A percentile compares a stretch with the other conserved stretches of the same genome.
These are phyloP conservation scores for Cyclophora punctaria DNA, from an alignment of 2,888 invertebrate genomes.

Conservation along the genomic window DNA sequence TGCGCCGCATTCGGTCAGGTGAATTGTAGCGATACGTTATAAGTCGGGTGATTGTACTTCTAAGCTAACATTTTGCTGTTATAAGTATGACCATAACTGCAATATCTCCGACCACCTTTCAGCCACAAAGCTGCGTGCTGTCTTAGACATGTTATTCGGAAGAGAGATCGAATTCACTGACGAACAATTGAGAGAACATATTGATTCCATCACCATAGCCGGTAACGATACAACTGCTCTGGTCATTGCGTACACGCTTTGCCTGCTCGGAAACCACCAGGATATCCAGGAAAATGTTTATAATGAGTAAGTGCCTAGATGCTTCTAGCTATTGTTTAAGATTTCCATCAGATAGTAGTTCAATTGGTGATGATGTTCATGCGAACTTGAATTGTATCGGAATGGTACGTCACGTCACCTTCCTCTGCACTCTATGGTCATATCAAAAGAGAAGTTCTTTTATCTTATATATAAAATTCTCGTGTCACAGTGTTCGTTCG, in stretches of 20 bases:
- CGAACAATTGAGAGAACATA: slow-evolving; percentile 73
- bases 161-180: slow-evolving; percentile 67
- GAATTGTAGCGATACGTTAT: too few species aligned
- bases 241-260: slow-evolving; percentile 60
- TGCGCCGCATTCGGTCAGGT: too few species aligned
- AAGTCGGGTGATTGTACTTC: too few species aligned
- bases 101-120: slow-evolving; percentile 15
- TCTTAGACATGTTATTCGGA: slow-evolving; percentile 65
- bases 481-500: too few species aligned
- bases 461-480: too few species aligned
- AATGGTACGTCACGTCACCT: too few species aligned
- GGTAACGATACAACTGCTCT: slow-evolving; percentile 72
- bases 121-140: slow-evolving; percentile 54
- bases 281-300: slow-evolving; percentile 46
- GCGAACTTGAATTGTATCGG: not conserved
- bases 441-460: not conserved
- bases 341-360: not conserved
- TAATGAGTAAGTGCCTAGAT: slow-evolving; percentile 38
- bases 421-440: too few species aligned
- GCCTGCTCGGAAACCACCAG: slow-evolving; percentile 57
- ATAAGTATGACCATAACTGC: too few species aligned
- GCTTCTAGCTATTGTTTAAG: not conserved
- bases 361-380: not conserved
- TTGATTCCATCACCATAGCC: slow-evolving; percentile 76
- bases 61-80: too few species aligned